These are phyloP conservation scores for Erythrocercus mccallii DNA, from an alignment of 2,113 vertebrate species.

Conservation along the genomic window DNA sequence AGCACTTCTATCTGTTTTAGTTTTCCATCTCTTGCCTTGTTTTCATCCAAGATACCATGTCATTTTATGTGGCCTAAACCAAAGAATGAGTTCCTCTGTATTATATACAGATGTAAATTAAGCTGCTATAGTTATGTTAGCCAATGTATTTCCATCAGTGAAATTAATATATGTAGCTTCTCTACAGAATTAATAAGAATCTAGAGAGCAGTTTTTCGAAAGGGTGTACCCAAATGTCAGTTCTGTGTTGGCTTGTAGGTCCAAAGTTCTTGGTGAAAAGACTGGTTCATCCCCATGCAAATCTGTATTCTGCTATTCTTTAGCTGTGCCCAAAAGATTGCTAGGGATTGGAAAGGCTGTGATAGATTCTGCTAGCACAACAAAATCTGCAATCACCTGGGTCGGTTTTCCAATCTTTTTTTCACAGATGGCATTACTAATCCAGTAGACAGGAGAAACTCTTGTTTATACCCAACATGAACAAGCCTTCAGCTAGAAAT, in stretches of 20 bases:
- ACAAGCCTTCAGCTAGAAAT: neutral
- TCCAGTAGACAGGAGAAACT: neutral
- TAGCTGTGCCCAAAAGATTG: neutral
- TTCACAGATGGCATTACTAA: constrained; percentile 4
- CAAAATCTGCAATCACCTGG: neutral
- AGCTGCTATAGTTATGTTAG: neutral
- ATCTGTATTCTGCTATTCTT: neutral
- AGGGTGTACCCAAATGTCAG: neutral
- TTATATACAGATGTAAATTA: neutral
- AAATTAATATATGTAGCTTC: neutral
- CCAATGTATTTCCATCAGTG: neutral
- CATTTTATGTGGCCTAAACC: neutral
- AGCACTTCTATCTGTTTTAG: neutral
- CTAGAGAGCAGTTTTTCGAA: neutral
- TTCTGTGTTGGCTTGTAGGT: neutral
- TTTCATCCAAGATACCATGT: neutral
- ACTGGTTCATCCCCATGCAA: neutral
- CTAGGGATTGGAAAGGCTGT: neutral
- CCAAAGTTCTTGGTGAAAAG: neutral
- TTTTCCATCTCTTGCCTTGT: neutral
- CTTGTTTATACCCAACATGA: neutral
- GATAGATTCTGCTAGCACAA: neutral
- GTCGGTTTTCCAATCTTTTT: neutral
- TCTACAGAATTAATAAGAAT: neutral
- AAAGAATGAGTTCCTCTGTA: neutral